Percentiles rank a stretch among this genome's conserved stretches.
Evolutionary conservation across 1,140 invertebrate genomes (phyloP).

Genomic region (Amphibalanus amphitrite): DNA sequence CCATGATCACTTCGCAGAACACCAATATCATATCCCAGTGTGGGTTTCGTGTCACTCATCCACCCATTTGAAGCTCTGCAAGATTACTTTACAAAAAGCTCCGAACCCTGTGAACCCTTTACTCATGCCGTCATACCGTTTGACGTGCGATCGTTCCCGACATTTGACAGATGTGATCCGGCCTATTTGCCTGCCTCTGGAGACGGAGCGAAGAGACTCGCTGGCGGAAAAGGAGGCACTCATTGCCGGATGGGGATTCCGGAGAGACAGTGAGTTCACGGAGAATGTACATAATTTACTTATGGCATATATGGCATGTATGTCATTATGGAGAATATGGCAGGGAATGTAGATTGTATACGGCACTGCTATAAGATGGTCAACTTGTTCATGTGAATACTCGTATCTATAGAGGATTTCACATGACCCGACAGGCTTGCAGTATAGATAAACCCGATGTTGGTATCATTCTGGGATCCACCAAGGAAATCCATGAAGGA

Average conservation of each 20-base stretch:
- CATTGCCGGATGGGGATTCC: neutral
- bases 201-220: neutral
- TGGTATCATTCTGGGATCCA: no score
- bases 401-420: no score
- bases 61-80: neutral
- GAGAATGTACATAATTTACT: no score
- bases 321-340: no score
- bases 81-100: neutral
- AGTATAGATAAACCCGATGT: no score
- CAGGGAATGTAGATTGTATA: no score
- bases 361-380: no score
- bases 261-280: neutral
- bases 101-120: neutral
- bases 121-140: neutral
- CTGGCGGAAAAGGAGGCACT: neutral
- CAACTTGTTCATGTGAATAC: no score
- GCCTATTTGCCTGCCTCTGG: neutral
- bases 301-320: no score
- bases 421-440: no score
- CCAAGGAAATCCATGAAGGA: no score
- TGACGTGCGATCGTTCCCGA: neutral
- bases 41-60: neutral
- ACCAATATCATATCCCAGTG: neutral
- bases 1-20: neutral
- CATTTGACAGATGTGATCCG: neutral